A percentile compares a stretch with the other conserved stretches of the same genome.
Conservation (phyloP, 2,797 vertebrate species). For the Artibeus lituratus region DNA sequence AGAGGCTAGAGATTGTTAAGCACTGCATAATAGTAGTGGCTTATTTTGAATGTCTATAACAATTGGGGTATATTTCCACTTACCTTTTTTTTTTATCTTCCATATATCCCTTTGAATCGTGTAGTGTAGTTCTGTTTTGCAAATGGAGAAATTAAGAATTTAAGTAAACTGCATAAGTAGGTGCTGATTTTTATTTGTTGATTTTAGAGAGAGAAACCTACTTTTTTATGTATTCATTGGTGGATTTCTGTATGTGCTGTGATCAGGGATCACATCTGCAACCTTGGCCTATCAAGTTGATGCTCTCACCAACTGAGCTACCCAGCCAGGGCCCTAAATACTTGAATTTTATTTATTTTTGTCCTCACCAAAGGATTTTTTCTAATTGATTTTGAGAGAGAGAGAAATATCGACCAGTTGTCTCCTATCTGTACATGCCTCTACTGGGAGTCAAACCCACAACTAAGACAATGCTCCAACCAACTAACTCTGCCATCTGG, state of each 20-base stretch:
- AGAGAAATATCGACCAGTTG: too few relatives aligned
- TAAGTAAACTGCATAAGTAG: background rate
- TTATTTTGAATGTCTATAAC: slow-evolving; percentile 5
- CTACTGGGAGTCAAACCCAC: too few relatives aligned
- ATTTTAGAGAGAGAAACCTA: background rate
- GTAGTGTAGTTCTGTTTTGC: background rate
- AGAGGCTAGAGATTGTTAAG: background rate
- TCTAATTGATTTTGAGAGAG: too few relatives aligned
- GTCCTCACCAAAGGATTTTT: too few relatives aligned
- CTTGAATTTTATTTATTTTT: background rate
- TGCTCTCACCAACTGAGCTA: background rate
- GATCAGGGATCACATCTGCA: background rate
- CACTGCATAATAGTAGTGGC: background rate
- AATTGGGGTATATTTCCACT: background rate
- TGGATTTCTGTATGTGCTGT: background rate
- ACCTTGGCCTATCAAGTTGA: background rate
- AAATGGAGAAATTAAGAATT: slow-evolving; percentile 30
- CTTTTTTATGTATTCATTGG: background rate
- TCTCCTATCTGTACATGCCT: too few relatives aligned
- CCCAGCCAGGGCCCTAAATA: background rate
- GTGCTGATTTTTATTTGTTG: background rate
- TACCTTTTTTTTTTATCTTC: background rate
- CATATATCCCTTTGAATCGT: background rate
- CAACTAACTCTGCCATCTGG: background rate
- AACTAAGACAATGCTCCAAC: background rate